phyloP scores from a whole-genome alignment of 1,140 invertebrate genomes.

The Zaprionus kolodkinae region DNA sequence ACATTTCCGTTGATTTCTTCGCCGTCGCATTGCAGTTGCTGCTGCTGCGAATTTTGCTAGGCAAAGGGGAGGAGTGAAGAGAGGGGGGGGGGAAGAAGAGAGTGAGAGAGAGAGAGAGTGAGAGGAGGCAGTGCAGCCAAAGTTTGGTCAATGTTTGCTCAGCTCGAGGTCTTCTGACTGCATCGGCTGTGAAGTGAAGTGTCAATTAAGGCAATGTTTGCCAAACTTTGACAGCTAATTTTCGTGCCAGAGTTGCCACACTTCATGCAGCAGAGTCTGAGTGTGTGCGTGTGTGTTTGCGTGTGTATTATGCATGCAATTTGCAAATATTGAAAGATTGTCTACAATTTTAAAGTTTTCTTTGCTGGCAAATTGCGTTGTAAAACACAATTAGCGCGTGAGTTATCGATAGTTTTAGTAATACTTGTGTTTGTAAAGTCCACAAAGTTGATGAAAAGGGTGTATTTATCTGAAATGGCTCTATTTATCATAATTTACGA shows the following conservation, averaged over 20 bases:
- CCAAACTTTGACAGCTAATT: conserved; percentile 56
- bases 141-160: conserved; percentile 39
- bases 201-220: conserved; percentile 50
- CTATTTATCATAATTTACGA: no score
- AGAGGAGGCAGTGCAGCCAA: conserved; percentile 16
- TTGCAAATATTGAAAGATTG: conserved; percentile 1
- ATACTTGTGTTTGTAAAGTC: background rate
- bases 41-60: conserved; percentile 55
- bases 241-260: conserved; percentile 35
- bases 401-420: background rate
- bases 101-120: background rate
- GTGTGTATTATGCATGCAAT: background rate
- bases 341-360: background rate
- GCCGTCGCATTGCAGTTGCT: conserved; percentile 36
- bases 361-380: background rate
- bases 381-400: background rate
- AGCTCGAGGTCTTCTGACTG: conserved; percentile 9
- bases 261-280: background rate
- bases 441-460: background rate
- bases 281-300: background rate
- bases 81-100: background rate
- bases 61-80: conserved; percentile 9
- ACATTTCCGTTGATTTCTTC: conserved; percentile 80
- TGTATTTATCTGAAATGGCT: no score
- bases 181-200: conserved; percentile 22